Evolutionary conservation across 2,113 vertebrate genomes (phyloP), one percentile per base, ranked within the genome.

Genomic region (Sphyrna mokarran): DNA sequence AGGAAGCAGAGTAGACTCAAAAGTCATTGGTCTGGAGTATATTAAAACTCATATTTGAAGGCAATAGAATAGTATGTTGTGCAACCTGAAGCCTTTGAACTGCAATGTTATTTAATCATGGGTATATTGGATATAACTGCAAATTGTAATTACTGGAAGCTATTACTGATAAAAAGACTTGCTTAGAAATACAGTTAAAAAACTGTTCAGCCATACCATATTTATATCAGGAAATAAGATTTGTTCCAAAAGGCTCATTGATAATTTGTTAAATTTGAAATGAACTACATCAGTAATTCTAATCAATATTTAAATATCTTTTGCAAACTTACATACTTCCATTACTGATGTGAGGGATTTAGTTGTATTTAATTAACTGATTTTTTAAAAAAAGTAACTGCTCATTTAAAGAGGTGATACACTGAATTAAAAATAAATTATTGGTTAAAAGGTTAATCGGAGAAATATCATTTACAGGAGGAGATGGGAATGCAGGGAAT

Each of bases 401-500:
- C n/a, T 93, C 18, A 93, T 93, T 93, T 93, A 93, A 93, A 93
- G 61, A 68, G n/a, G 13, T 40, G 61, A 93, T 93, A 66, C 61
- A 37, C 89, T 93, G 89, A 93, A 93, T 68, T 93, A 93, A 68
- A 68, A 93, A 93, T 37, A 93, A 93, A 93, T 93, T 68, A 93
- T 29, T 93, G 18, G 33, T 66, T 93, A 68, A 66, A 93, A 93
- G 89, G 33, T 40, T 93, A 68, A 93, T 37, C 22, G 33, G 18
- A 66, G 58, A 91, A 91, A 61, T 63, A n/a, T 63, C 58, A 93
- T 93, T 93, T n/a, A 37, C 9, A 40, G 10, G 86, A n/a, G 6
- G 89, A 37, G 20, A 18, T 16, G n/a, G n/a, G 61, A 14, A 93
- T 10, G 5, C 6, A 93, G 16, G 33, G 61, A 93, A 66, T 66